Base-by-base conservation (phyloP, 2,113 vertebrate genomes). In the Tricholaema leucomelas region DNA sequence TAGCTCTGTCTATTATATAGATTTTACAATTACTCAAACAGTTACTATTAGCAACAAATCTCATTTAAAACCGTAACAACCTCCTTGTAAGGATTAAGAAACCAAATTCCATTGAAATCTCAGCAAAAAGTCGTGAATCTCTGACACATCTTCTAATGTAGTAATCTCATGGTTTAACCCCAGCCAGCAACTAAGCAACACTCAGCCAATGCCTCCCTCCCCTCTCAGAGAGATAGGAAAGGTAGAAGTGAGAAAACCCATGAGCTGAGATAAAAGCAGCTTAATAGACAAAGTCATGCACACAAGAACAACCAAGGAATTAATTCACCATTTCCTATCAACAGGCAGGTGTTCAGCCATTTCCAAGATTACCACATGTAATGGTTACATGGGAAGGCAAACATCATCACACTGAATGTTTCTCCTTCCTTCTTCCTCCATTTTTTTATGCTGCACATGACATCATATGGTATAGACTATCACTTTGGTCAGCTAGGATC, bases 11-110 rank as follows among this genome's bases (percentile, higher is more conserved):
- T 85, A 56, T 90, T 92, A 81, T 90, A 91, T 80, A 84, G 80
- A 94, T 91, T 92, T 95, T 94, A 52, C 70, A 88, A 38, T 95
- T 90, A 92, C 70, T 85, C 86, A 91, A 92, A 72, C 13, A 84
- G 65, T 90, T 96, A 36, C 88, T 13, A 8, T 72, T 96, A 78
- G 69, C 69, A 97, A 95, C 64, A 93, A 52, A 77, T 94, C 42
- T 92, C 42, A 95, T 93, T 94, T 90, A 91, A 93, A 93, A 75
- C 33, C 64, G 50, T 91, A 95, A 85, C 28, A 88, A 94, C 16
- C 18, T 87, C 50, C 76, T 88, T 76, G 71, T 30, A 91, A 88
- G 35, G 36, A 52, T 83, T 87, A 88, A 73, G 46, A 86, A 93
- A 88, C 36, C 70, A 88, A 91, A 83, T 65, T 93, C 28, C 71